phyloP scores from a whole-genome alignment of 2,113 vertebrate genomes.

The Ovibos moschatus region DNA sequence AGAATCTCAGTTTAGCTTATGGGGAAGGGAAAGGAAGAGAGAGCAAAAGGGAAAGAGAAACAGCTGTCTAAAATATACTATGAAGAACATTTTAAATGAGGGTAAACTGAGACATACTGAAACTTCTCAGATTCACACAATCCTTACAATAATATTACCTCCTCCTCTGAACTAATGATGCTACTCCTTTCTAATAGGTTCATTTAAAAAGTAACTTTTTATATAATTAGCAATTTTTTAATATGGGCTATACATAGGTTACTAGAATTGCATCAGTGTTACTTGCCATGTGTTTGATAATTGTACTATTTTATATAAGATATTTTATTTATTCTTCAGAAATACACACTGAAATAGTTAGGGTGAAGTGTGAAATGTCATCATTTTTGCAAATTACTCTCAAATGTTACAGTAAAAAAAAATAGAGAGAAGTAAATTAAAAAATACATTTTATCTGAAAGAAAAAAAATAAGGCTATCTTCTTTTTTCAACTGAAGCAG shows the following conservation, averaged over 20 bases:
- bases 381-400: background rate
- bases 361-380: background rate
- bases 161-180: background rate
- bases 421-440: background rate
- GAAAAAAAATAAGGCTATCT: background rate
- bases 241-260: background rate
- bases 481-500: background rate
- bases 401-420: background rate
- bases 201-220: background rate
- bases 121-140: background rate
- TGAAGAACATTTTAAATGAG: background rate
- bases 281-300: background rate
- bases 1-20: background rate
- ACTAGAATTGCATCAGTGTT: background rate
- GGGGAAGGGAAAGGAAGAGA: background rate
- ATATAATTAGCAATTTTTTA: background rate
- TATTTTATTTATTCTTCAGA: background rate
- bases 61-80: background rate
- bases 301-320: background rate
- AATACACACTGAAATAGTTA: slow-evolving; percentile 30
- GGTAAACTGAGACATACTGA: background rate
- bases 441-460: background rate
- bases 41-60: background rate
- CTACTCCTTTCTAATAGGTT: background rate
- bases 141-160: background rate